Base-by-base conservation (phyloP, 1,140 invertebrate genomes). In the Orussus abietinus region DNA sequence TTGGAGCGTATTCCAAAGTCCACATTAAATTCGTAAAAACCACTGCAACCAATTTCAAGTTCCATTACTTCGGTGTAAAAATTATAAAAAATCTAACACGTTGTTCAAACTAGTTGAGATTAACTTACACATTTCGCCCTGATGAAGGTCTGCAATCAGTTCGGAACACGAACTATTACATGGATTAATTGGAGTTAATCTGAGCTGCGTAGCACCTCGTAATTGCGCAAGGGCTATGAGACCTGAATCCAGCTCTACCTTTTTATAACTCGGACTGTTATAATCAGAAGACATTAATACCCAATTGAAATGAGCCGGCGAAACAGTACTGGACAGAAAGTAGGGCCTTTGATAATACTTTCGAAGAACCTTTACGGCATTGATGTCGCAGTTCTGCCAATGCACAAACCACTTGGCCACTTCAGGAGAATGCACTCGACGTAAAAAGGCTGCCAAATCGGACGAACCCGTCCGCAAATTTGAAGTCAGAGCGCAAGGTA, bases 371-470 rank as follows among this genome's bases (percentile, higher is more conserved):
- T 88, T 88, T 0, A 88, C 84, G 1, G 83, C 83, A 38, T 81
- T 75, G 15, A 83, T 81, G 44, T 88, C 84, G 57, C 89, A 92
- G 60, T 91, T 91, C 69, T 90, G 86, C 79, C 88, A 90, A 53
- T 90, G 86, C 2, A 87, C 80, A 62, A 88, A 92, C 82, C 85
- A 90, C 49, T 81, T 81, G 0, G 81, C 77, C 9, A 85, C 78
- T 28, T 82, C 76, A 0, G 78, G 79, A 18, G 78, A 79, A 26
- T 80, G 78, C 2, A 85, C 79, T 20, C 79, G 76, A 17, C 78
- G 77, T 1, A 87, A 69, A 47, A 87, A 79, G 13, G 78, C 76
- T 18, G 79, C 75, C n/a, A 85, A 65, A 51, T 85, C 82, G 44
- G 79, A 79, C 0, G 79, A 78, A 2, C 79, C 78, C 1, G 81